Base-by-base conservation (phyloP, 1,140 invertebrate genomes). In the Ylistrum balloti region DNA sequence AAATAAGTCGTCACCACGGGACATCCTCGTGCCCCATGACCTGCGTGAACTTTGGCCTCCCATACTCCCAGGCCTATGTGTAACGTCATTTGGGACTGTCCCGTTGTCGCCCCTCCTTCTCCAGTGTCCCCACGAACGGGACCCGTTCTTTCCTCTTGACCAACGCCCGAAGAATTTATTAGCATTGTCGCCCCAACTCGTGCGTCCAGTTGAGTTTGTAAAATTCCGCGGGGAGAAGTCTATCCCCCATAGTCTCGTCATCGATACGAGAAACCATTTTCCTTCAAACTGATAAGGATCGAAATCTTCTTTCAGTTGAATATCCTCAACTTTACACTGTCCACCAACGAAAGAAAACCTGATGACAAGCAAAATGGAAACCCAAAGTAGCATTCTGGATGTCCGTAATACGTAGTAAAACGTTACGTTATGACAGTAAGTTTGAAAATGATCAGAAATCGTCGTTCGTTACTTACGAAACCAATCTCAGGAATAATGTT, bases 141-240 rank as follows among this genome's bases (percentile, higher is more conserved):
- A 74, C 22, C 56, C 56, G 28, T 74, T 74, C 0, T 74, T 74
- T 28, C 17, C 17, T 28, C n/a, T 1, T 5, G 22, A 17, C 56
- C 56, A 74, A 74, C 56, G 56, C n/a, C 56, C 56, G n/a, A 74
- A 74, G n/a, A 74, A 74, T 28, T 74, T 74, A 28, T 74, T 74
- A 2, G 56, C 56, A 28, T 74, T 74, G 56, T 74, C 56, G 0
- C 56, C 56, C 56, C 56, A 74, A 28, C 56, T 74, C 0, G 56
- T 74, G 9, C 56, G 56, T 28, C 56, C 56, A 3, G 56, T 74
- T 7, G 56, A 74, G 22, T 74, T 28, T 28, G 22, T 74, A 17
- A 74, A 74, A 74, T 74, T 74, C 56, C n/a, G 56, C 1, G 56
- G 56, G n/a, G 56, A 74, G 22, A 74, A 74, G 11, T 74, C n/a